Evolutionary conservation across 2,888 invertebrate genomes (phyloP).

Genomic region (Dromius quadrimaculatus): DNA sequence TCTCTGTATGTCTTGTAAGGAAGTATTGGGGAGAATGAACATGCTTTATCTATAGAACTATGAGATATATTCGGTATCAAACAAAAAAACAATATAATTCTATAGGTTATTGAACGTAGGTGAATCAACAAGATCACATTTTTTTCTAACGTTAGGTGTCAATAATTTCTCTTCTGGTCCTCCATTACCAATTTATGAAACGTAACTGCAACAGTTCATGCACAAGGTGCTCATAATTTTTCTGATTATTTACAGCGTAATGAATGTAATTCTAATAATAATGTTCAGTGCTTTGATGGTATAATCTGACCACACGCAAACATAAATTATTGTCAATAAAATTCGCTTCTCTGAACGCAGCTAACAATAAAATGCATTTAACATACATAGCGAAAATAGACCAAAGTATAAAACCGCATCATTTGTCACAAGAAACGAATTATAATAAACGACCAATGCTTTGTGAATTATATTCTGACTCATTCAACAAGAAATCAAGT

Average conservation of each 20-base stretch:
- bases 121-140: too few relatives aligned
- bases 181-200: too few relatives aligned
- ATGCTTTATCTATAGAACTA: too few relatives aligned
- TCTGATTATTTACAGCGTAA: neutral
- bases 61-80: neutral
- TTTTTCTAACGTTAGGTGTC: too few relatives aligned
- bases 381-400: constrained; percentile 6
- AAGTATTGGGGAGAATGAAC: too few relatives aligned
- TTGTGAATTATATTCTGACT: neutral
- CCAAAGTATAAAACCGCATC: constrained; percentile 4
- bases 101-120: too few relatives aligned
- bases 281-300: neutral
- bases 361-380: constrained; percentile 26
- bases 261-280: neutral
- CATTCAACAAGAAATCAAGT: neutral
- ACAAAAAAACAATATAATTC: too few relatives aligned
- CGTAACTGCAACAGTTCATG: neutral
- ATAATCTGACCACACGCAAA: constrained; percentile 1
- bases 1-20: too few relatives aligned
- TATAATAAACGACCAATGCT: neutral
- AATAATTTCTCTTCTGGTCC: too few relatives aligned
- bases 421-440: constrained; percentile 28
- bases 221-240: neutral
- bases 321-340: constrained; percentile 6
- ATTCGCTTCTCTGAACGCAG: neutral